Conservation (phyloP, 2,797 vertebrate genomes). For the Argya squamiceps region DNA sequence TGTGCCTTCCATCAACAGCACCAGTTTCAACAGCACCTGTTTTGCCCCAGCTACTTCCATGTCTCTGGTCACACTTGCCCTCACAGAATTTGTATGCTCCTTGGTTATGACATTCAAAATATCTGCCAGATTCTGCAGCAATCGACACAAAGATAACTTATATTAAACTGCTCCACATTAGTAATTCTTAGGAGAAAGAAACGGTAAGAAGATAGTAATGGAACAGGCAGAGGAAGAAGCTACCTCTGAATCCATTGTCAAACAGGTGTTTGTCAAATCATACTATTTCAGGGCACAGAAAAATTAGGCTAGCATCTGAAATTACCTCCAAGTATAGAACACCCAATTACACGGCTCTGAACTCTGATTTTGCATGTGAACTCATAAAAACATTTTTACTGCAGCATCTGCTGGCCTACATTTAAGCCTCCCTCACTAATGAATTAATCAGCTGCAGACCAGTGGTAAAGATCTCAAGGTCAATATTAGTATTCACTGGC, state of each 20-base stretch:
- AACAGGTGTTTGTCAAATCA: background rate
- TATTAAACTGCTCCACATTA: background rate
- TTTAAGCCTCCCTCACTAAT: background rate
- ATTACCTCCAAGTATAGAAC: background rate
- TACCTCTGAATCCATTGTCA: background rate
- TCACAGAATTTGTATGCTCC: background rate
- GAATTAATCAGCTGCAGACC: background rate
- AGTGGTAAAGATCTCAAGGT: background rate
- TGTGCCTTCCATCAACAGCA: background rate
- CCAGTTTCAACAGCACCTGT: background rate
- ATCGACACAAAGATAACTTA: background rate
- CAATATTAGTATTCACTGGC: background rate
- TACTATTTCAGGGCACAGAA: background rate
- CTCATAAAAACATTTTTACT: background rate
- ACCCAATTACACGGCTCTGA: background rate
- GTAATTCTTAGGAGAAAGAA: background rate
- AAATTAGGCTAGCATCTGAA: background rate
- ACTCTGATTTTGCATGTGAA: background rate
- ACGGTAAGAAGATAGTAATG: background rate
- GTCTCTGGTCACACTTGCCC: background rate
- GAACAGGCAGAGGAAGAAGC: background rate
- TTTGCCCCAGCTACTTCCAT: background rate
- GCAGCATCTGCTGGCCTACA: background rate
- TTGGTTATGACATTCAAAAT: background rate
- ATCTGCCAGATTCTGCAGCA: background rate